Evolutionary conservation across 2,113 vertebrate species (phyloP), one percentile per base, ranked within the genome.

Genomic region (Lagenorhynchus albirostris): DNA sequence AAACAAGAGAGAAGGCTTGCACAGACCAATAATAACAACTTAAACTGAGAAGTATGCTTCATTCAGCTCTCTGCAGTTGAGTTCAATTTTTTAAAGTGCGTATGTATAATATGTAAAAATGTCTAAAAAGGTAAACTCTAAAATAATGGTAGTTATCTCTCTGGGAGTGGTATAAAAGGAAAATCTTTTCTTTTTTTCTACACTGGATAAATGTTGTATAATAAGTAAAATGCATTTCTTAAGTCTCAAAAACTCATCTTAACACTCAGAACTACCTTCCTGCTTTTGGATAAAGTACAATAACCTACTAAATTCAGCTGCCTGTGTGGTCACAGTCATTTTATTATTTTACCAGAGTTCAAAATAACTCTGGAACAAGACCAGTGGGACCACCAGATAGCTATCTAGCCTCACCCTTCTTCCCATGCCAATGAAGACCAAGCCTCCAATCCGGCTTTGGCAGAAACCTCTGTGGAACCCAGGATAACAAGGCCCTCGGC

Each of bases 331-430:
- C 97, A 97, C n/a, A 97, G 91, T 93, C 83, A 95, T 98, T 97
- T 96, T 96, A 97, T 97, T 97, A 90, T 97, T 98, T 98, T 96
- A 97, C 96, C 95, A 97, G 76, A 98, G 97, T 81, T 95, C 97
- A 97, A 98, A 98, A 97, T 95, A 96, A 84, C 83, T 96, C 89
- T 96, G 96, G 83, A 98, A 95, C 38, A 91, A 96, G 90, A 96
- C 96, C 95, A 96, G 92, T 67, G 96, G 90, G 98, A 96, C 96
- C 98, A 95, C 94, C 94, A 96, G 90, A 96, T 85, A 96, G 87
- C 90, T 98, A 87, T 95, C 92, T 80, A 81, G 96, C 97, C 96
- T 95, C 90, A 81, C 83, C 97, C 98, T 95, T 97, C 94, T 92
- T 95, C 80, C 60, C 79, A 96, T 84, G 94, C 90, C 96, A 91